Evolutionary conservation across 2,797 vertebrate genomes (phyloP).

Genomic region (Podarcis lilfordi): DNA sequence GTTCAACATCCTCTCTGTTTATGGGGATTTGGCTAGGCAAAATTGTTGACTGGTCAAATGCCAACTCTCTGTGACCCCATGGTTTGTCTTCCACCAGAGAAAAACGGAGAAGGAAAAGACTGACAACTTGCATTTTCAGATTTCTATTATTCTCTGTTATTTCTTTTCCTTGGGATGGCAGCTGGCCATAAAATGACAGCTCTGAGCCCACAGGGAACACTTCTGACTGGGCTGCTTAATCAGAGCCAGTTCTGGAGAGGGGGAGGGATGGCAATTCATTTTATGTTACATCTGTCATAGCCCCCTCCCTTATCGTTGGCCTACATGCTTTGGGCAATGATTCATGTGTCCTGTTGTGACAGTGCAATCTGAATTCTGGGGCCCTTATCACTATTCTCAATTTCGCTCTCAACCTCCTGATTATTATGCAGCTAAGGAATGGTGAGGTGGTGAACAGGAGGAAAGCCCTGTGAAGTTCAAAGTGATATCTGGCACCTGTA

Average conservation of each 20-base stretch:
- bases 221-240: slow-evolving; percentile 65
- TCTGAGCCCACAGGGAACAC: slow-evolving; percentile 38
- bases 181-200: slow-evolving; percentile 63
- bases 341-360: background rate
- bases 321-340: background rate
- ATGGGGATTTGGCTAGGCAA: background rate
- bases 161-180: slow-evolving; percentile 64
- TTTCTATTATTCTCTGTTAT: slow-evolving; percentile 31
- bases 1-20: background rate
- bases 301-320: background rate
- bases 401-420: background rate
- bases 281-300: background rate
- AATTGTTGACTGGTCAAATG: background rate
- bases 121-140: slow-evolving; percentile 69
- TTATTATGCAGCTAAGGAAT: background rate
- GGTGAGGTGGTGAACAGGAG: too few species aligned
- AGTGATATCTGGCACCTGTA: background rate
- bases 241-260: slow-evolving; percentile 11
- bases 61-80: slow-evolving; percentile 8
- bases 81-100: slow-evolving; percentile 44
- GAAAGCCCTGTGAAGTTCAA: background rate
- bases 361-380: background rate
- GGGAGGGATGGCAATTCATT: background rate
- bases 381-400: background rate
- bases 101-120: slow-evolving; percentile 46